Base-by-base conservation (phyloP, 2,797 vertebrate species). In the Clamator glandarius region DNA sequence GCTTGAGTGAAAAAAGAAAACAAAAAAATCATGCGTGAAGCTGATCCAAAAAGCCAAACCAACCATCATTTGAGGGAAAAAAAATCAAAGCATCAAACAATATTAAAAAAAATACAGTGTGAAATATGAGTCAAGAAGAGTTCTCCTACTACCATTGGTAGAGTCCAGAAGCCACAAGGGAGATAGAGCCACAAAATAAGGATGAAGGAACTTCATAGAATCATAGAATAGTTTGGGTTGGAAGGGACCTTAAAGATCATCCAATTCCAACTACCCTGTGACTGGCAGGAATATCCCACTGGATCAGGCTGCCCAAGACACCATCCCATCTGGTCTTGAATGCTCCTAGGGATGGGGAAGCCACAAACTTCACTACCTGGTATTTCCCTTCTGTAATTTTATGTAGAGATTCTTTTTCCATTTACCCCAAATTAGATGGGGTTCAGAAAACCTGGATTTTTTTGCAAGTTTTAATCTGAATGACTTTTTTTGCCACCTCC, bases 401-500 rank as follows among this genome's bases (percentile, higher is more conserved):
- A 74, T 26, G 6, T 11, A 5, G 5, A 7, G 2, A 58, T 58
- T 78, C 16, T 50, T 87, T 55, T 31, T 44, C 14, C 13, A 72
- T 82, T 78, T 73, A 62, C 14, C 20, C 12, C 28, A 74, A 18
- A 10, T 42, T 59, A 76, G 20, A 14, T 2, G 10, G 6, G 8
- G 63, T 77, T 86, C 58, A 78, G n/a, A 91, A 95, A 87, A 83
- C 15, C 20, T 39, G 18, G 4, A 2, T 54, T 11, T 2, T 83
- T 69, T 85, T 83, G 4, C 61, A 67, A 15, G 7, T 88, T 87
- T 92, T 75, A n/a, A 84, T 75, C 29, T 31, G 54, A 77, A 64
- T 29, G 0, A 24, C 2, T 7, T 50, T 15, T 5, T 1, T 1
- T 1, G 11, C 23, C 3, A 6, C 31, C 18, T 78, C 16, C 21